These are phyloP conservation scores for Sthenelais limicola DNA, from an alignment of 2,888 invertebrate genomes.

Conservation along the genomic window DNA sequence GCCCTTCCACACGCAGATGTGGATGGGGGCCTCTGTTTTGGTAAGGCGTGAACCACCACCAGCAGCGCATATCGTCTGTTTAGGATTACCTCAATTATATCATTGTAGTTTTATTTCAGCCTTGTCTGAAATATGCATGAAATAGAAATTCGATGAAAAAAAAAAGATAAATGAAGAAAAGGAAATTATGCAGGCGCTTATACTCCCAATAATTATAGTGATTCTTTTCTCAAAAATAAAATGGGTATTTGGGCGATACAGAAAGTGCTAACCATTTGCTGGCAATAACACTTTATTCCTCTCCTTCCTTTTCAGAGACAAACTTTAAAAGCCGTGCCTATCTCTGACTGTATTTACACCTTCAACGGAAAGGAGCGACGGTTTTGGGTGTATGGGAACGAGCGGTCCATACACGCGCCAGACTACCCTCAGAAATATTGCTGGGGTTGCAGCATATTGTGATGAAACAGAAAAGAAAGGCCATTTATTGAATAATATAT, in stretches of 20 bases:
- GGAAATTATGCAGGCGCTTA: background rate
- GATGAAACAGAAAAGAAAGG: conserved; percentile 7
- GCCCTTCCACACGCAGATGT: too few relatives aligned
- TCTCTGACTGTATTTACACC: conserved; percentile 59
- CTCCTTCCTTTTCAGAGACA: conserved; percentile 57
- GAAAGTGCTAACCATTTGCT: too few relatives aligned
- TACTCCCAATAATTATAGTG: background rate
- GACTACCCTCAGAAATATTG: conserved; percentile 64
- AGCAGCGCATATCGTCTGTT: too few relatives aligned
- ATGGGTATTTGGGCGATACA: too few relatives aligned
- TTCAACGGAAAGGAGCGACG: conserved; percentile 55
- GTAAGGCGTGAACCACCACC: too few relatives aligned
- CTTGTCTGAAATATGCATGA: background rate
- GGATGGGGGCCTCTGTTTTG: too few relatives aligned
- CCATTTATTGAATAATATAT: too few relatives aligned
- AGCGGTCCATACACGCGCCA: conserved; percentile 55
- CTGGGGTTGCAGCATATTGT: conserved; percentile 53
- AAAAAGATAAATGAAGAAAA: too few relatives aligned
- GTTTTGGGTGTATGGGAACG: conserved; percentile 64
- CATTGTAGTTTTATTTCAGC: too few relatives aligned
- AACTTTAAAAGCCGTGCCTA: conserved; percentile 58
- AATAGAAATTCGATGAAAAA: too few relatives aligned
- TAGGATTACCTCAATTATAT: background rate
- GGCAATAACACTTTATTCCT: too few relatives aligned
- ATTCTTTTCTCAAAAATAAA: too few relatives aligned